Evolutionary conservation across 1,140 invertebrate species (phyloP).

Genomic region (Lanistes nyassanus): DNA sequence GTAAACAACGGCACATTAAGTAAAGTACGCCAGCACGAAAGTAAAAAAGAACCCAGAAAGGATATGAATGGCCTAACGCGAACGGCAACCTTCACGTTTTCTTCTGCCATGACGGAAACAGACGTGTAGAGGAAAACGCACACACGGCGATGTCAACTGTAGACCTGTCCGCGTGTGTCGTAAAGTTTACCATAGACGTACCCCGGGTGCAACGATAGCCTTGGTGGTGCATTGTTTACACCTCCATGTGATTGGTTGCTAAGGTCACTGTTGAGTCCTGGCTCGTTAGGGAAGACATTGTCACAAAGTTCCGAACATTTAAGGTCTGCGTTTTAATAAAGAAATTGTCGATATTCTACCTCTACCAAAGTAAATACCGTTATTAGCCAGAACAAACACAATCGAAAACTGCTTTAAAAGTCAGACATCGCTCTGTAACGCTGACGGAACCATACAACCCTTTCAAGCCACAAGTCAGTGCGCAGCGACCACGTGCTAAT

Average conservation of each 20-base stretch:
- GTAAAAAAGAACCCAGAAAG: conserved; percentile 52
- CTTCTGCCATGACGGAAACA: conserved; percentile 64
- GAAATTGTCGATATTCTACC: no score
- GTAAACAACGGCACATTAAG: not conserved
- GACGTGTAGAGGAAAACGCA: not conserved
- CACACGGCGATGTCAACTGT: not conserved
- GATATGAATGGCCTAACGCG: conserved; percentile 73
- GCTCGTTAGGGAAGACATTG: not conserved
- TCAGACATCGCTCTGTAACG: no score
- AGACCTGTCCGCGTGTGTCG: not conserved
- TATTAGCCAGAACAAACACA: no score
- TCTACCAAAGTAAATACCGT: no score
- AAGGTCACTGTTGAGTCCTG: not conserved
- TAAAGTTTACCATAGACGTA: not conserved
- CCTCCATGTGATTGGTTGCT: conserved; percentile 21
- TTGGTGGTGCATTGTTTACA: conserved; percentile 21
- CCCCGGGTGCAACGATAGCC: not conserved
- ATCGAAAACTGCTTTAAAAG: no score
- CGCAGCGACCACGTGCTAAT: no score
- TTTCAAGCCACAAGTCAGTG: no score
- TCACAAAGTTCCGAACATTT: not conserved
- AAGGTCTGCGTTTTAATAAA: not conserved
- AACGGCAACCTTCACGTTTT: conserved; percentile 73
- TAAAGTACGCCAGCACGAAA: not conserved
- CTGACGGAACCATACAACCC: no score